These are phyloP conservation scores for Polyommatus iphigenia DNA, from an alignment of 2,888 invertebrate genomes.

Conservation along the genomic window DNA sequence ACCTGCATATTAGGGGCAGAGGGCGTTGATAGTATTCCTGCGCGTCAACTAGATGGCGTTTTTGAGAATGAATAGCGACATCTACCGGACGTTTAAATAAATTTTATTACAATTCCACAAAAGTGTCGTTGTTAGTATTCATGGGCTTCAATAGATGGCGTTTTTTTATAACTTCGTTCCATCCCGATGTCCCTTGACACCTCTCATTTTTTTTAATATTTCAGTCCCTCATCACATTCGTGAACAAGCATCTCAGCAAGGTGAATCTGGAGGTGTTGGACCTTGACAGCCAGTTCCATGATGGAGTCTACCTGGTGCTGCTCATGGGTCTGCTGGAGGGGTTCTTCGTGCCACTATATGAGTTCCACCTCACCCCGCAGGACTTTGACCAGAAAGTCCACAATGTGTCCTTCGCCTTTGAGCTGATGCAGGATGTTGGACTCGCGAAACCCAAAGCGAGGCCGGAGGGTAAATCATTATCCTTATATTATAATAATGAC, in stretches of 20 bases:
- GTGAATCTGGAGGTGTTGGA: slow-evolving; percentile 97
- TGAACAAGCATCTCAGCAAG: slow-evolving; percentile 98
- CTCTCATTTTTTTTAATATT: slow-evolving; percentile 46
- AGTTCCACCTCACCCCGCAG: slow-evolving; percentile 95
- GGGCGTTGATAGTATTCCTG: too few species aligned
- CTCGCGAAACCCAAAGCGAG: slow-evolving; percentile 95
- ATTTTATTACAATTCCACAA: too few species aligned
- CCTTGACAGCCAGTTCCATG: slow-evolving; percentile 96
- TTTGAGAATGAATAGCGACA: too few species aligned
- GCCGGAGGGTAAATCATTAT: slow-evolving; percentile 88
- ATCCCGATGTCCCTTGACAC: too few species aligned
- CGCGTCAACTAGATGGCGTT: too few species aligned
- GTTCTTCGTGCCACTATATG: slow-evolving; percentile 97
- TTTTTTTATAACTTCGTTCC: too few species aligned
- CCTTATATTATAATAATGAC: too few species aligned
- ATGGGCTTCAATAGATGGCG: too few species aligned
- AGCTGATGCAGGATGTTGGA: slow-evolving; percentile 98
- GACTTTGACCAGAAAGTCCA: slow-evolving; percentile 96
- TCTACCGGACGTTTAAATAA: too few species aligned
- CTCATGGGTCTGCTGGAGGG: slow-evolving; percentile 98
- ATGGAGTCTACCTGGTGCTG: slow-evolving; percentile 97
- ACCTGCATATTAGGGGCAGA: too few species aligned
- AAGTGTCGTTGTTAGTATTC: too few species aligned
- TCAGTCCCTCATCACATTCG: slow-evolving; percentile 97
- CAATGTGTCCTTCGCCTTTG: slow-evolving; percentile 98